Percentiles rank a stretch among this genome's conserved stretches.
Conservation (phyloP, 2,888 invertebrate species). For the Chymomyza amoena region DNA sequence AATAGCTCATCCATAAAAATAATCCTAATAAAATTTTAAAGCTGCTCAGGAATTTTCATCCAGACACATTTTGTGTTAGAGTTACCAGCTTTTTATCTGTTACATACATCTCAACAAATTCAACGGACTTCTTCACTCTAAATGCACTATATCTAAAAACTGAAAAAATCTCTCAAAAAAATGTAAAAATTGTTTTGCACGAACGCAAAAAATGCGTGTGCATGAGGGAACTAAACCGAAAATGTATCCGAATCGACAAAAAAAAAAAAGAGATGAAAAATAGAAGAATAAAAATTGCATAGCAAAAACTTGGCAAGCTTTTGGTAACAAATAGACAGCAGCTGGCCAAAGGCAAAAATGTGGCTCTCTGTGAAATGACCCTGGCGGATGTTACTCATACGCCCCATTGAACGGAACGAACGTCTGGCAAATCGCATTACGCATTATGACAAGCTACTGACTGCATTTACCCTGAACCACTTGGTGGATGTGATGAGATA, state of each 20-base stretch:
- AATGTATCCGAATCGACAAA: conserved; percentile 12
- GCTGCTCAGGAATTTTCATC: too few species aligned
- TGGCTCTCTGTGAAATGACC: not conserved
- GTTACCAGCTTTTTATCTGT: too few species aligned
- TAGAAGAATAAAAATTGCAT: not conserved
- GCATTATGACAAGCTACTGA: conserved; percentile 7
- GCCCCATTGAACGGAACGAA: conserved; percentile 47
- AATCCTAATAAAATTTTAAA: too few species aligned
- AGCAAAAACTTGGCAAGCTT: not conserved
- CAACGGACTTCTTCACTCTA: too few species aligned
- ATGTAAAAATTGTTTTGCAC: not conserved
- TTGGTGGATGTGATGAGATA: not conserved
- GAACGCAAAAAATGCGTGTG: not conserved
- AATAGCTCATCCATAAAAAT: too few species aligned
- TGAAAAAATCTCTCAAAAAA: conserved; percentile 16
- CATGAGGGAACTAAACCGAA: not conserved
- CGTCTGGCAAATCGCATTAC: conserved; percentile 49
- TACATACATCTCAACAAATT: not conserved
- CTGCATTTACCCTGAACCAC: not conserved
- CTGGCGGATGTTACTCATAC: conserved; percentile 41
- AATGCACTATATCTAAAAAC: too few species aligned
- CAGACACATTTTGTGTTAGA: too few species aligned
- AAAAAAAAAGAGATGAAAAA: conserved; percentile 1
- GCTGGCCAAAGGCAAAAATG: conserved; percentile 20
- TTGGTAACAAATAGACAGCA: conserved; percentile 11